Conservation (phyloP, 2,888 invertebrate genomes). For the Nomada fucata region DNA sequence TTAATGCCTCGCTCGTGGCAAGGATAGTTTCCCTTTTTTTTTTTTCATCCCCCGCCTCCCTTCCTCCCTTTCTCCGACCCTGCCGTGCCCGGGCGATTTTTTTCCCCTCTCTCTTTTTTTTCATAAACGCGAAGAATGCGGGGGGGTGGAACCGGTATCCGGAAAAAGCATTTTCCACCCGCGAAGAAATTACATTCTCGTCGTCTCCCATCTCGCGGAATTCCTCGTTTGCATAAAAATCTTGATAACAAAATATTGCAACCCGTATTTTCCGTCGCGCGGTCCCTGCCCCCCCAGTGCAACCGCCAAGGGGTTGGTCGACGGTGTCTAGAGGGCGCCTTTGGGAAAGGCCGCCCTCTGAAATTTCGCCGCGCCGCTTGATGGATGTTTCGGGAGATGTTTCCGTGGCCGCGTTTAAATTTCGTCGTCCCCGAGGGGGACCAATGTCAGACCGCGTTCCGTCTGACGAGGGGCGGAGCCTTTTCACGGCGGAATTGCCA, state of each 20-base stretch:
- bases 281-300: background rate
- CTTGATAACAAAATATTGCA: conserved; percentile 59
- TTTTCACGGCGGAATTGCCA: no score
- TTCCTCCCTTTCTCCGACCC: background rate
- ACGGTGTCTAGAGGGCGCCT: background rate
- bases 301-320: background rate
- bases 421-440: conserved; percentile 16
- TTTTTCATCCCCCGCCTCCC: no score
- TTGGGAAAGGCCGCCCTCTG: background rate
- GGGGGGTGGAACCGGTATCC: conserved; percentile 15
- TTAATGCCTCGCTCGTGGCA: conserved; percentile 56
- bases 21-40: conserved; percentile 32
- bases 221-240: conserved; percentile 58
- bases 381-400: conserved; percentile 36
- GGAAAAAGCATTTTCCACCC: conserved; percentile 40
- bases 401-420: conserved; percentile 37
- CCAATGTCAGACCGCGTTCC: conserved; percentile 24
- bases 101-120: background rate
- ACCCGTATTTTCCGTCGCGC: conserved; percentile 38
- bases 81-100: background rate
- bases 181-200: conserved; percentile 52
- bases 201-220: conserved; percentile 32
- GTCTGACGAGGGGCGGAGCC: conserved; percentile 1
- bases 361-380: conserved; percentile 26
- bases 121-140: conserved; percentile 1